Evolutionary conservation across 35 echinoderm and acorn worm species (phyloP).

Genomic region (Hemicentrotus pulcherrimus): DNA sequence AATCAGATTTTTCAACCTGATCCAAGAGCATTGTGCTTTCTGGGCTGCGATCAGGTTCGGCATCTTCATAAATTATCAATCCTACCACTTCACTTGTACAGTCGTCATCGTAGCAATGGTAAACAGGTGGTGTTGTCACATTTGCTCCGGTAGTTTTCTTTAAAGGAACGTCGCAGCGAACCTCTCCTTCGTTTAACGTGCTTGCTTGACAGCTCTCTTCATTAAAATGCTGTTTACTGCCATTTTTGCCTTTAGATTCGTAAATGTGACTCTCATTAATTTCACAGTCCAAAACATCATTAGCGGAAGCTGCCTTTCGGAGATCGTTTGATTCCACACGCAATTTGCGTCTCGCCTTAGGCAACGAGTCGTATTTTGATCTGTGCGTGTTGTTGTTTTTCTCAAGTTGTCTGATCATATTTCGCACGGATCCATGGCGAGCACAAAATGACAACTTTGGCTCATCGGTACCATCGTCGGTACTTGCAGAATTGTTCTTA

Average conservation of each 20-base stretch:
- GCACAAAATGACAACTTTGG: neutral
- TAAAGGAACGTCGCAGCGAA: neutral
- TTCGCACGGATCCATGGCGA: neutral
- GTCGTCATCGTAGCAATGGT: neutral
- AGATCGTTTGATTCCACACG: neutral
- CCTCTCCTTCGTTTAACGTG: neutral
- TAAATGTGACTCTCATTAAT: neutral
- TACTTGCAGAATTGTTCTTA: conserved; percentile 22
- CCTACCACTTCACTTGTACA: neutral
- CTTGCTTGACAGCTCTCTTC: neutral
- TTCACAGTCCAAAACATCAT: neutral
- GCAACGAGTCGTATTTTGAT: conserved; percentile 32
- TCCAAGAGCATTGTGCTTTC: neutral
- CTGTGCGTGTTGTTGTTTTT: neutral
- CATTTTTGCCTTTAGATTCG: neutral
- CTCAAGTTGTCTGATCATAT: neutral
- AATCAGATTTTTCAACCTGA: neutral
- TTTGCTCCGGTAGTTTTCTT: no score
- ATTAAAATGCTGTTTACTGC: neutral
- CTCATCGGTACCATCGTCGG: conserved; percentile 25
- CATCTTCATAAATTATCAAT: neutral
- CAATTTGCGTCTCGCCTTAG: neutral
- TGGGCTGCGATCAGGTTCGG: neutral
- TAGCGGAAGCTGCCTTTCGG: conserved; percentile 13
- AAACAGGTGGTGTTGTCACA: no score